Percentiles rank a stretch among this genome's conserved stretches.
These are phyloP conservation scores for Caenorhabditis sp. DNA, from an alignment of 2,888 invertebrate genomes.

Conservation along the genomic window DNA sequence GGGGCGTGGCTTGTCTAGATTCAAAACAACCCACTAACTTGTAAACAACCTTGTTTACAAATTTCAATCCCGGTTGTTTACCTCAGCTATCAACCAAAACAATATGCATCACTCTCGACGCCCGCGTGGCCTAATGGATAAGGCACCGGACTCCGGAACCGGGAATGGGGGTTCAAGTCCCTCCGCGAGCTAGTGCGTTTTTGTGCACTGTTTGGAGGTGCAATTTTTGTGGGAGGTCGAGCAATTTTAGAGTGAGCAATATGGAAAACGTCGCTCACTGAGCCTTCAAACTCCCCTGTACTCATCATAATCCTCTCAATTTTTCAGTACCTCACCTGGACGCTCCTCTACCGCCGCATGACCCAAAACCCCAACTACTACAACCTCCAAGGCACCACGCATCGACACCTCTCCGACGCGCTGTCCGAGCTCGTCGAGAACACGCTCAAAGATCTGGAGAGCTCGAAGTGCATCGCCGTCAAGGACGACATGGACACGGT, in stretches of 20 bases:
- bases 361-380: conserved; percentile 99
- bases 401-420: conserved; percentile 95
- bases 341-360: conserved; percentile 95
- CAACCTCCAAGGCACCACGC: conserved; percentile 89
- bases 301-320: too few relatives aligned
- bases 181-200: conserved; percentile 60
- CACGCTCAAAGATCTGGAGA: conserved; percentile 87
- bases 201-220: background rate
- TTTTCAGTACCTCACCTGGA: conserved; percentile 94
- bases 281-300: too few relatives aligned
- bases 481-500: conserved; percentile 98
- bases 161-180: conserved; percentile 73
- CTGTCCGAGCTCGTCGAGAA: conserved; percentile 97
- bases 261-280: too few relatives aligned
- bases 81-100: background rate
- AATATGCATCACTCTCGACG: background rate
- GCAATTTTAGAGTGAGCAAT: too few relatives aligned
- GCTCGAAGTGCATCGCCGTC: conserved; percentile 90
- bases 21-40: background rate
- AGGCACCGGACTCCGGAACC: conserved; percentile 69
- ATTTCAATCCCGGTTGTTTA: background rate
- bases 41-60: conserved; percentile 4
- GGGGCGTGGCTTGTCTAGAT: too few relatives aligned
- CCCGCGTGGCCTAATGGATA: conserved; percentile 72
- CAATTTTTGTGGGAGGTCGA: too few relatives aligned